Evolutionary conservation across 2,113 vertebrate genomes (phyloP).

Genomic region (Oreochromis tanganicae): DNA sequence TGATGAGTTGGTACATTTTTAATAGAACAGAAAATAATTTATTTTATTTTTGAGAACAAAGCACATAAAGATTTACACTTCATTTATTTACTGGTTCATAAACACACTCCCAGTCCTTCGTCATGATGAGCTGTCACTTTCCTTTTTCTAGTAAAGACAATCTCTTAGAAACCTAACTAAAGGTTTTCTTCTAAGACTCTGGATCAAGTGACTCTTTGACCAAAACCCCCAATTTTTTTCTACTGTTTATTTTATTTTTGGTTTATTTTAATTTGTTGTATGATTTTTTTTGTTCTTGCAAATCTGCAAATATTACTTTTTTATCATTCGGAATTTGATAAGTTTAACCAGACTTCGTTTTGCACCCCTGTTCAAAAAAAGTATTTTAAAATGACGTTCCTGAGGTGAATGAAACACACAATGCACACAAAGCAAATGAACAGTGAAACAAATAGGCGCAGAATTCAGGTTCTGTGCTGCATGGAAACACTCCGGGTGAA

Average conservation of each 20-base stretch:
- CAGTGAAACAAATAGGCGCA: not conserved
- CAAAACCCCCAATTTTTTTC: not conserved
- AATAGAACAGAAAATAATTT: not conserved
- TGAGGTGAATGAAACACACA: not conserved
- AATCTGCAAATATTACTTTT: not conserved
- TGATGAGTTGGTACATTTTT: not conserved
- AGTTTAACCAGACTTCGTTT: not conserved
- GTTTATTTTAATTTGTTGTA: not conserved
- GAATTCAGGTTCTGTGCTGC: not conserved
- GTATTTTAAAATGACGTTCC: not conserved
- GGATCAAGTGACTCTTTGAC: not conserved
- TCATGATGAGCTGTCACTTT: not conserved
- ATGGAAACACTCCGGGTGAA: not conserved
- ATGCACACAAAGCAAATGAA: not conserved
- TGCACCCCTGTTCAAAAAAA: not conserved
- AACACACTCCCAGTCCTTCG: not conserved
- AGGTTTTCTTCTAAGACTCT: not conserved
- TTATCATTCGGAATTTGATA: not conserved
- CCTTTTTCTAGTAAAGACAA: not conserved
- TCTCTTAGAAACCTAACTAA: not conserved
- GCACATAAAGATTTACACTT: not conserved
- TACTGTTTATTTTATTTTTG: not conserved
- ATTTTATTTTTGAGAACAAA: not conserved
- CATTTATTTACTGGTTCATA: not conserved
- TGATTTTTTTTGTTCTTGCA: not conserved